phyloP scores from a whole-genome alignment of 2,797 vertebrate species.

The Coluber constrictor region DNA sequence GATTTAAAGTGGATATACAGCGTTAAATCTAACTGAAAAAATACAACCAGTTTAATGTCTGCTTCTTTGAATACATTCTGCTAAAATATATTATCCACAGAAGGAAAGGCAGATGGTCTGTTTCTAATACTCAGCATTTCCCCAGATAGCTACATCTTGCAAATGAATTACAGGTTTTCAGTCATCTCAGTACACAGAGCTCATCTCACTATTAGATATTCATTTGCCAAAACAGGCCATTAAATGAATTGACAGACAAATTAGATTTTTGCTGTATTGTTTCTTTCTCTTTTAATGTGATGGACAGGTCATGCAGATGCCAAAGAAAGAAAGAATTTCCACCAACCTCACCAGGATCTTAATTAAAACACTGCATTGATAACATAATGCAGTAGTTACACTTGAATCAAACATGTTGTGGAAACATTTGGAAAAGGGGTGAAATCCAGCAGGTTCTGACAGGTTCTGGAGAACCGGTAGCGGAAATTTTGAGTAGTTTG shows the following conservation, averaged over 20 bases:
- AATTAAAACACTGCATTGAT: background rate
- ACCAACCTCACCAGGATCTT: background rate
- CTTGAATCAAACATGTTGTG: background rate
- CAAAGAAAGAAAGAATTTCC: background rate
- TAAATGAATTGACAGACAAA: background rate
- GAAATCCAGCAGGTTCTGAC: too few species aligned
- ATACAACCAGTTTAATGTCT: background rate
- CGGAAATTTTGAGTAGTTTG: too few species aligned
- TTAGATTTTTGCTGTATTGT: background rate
- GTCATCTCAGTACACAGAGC: constrained; percentile 1
- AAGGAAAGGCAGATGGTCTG: constrained; percentile 3
- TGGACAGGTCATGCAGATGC: background rate
- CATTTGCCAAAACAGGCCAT: background rate
- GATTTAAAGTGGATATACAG: background rate
- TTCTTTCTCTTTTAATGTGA: background rate
- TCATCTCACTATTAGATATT: background rate
- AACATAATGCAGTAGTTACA: background rate
- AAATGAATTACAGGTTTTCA: constrained; percentile 11
- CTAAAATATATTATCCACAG: constrained; percentile 4
- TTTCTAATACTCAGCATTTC: constrained; percentile 18
- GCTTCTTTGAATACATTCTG: constrained; percentile 1
- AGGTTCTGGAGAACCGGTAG: too few species aligned
- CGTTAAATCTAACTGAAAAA: background rate
- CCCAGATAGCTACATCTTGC: constrained; percentile 3
- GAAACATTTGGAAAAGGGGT: background rate